Percentiles rank a stretch among this genome's conserved stretches.
These are phyloP conservation scores for Megastigmus dorsalis DNA, from an alignment of 2,888 invertebrate species.

Conservation along the genomic window DNA sequence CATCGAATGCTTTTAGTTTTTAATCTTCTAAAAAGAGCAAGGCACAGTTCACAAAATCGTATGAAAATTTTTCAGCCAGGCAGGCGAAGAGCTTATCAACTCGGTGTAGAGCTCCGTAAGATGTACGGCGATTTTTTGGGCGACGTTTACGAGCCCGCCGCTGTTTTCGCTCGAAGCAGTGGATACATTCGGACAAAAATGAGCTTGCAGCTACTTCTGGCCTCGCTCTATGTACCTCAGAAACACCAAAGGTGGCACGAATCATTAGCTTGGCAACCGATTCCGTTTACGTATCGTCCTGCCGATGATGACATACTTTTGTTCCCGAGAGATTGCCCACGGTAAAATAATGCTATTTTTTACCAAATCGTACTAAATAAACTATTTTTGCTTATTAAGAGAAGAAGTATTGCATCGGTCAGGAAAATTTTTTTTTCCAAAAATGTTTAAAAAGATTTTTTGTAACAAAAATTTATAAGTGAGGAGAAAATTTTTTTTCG, in stretches of 20 bases:
- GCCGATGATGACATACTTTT: constrained; percentile 58
- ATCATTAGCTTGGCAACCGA: constrained; percentile 81
- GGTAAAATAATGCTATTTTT: constrained; percentile 57
- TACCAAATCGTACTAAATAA: no score
- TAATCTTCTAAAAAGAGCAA: neutral
- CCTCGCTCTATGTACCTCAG: constrained; percentile 81
- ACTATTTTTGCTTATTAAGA: no score
- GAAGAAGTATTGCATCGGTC: no score
- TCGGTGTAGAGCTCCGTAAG: constrained; percentile 75
- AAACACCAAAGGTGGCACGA: constrained; percentile 77
- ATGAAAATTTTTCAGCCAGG: constrained; percentile 73
- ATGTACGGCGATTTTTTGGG: constrained; percentile 76
- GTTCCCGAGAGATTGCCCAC: constrained; percentile 59
- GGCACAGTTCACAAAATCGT: constrained; percentile 2
- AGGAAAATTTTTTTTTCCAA: no score
- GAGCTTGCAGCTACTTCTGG: constrained; percentile 81
- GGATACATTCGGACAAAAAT: constrained; percentile 84
- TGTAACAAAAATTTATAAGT: no score
- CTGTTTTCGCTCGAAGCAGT: constrained; percentile 77
- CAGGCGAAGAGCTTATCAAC: constrained; percentile 75
- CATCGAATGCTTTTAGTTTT: neutral
- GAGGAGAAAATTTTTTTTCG: no score
- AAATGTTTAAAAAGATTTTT: no score
- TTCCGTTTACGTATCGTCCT: constrained; percentile 74
- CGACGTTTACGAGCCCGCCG: constrained; percentile 72